These are phyloP conservation scores for Parazoanthus darwini DNA, from an alignment of 92 coral and sea anemone species.

Conservation along the genomic window DNA sequence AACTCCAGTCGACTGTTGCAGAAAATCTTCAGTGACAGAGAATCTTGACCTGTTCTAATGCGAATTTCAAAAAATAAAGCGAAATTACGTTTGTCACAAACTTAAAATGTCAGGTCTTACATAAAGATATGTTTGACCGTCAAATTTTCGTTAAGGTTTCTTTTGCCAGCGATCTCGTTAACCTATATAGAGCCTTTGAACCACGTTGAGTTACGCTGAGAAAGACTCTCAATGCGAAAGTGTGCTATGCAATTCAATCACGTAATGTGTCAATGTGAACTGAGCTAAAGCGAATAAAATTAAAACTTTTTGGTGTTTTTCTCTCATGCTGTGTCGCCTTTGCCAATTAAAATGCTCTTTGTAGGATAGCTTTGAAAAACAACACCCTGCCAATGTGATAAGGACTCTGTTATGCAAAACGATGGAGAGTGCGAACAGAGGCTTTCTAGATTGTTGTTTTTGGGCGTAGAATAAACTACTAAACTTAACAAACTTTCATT, in stretches of 20 bases:
- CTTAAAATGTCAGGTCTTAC: background rate
- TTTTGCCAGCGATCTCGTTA: too few relatives aligned
- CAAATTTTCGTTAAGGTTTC: background rate
- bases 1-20: background rate
- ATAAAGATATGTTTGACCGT: background rate
- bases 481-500: background rate
- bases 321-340: slow-evolving; percentile 12
- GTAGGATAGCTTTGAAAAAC: slow-evolving; percentile 34
- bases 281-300: slow-evolving; percentile 15
- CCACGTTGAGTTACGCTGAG: background rate
- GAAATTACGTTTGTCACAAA: background rate
- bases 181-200: background rate
- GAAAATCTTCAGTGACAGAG: background rate
- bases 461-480: background rate
- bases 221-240: background rate
- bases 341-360: slow-evolving; percentile 44
- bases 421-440: background rate
- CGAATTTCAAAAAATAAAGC: background rate
- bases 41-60: background rate
- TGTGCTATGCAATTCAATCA: background rate
- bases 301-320: background rate
- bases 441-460: background rate
- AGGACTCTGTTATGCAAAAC: slow-evolving; percentile 16
- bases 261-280: background rate
- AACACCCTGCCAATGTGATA: slow-evolving; percentile 3